Conservation (phyloP, 2,113 vertebrate genomes). For the Tyto alba region DNA sequence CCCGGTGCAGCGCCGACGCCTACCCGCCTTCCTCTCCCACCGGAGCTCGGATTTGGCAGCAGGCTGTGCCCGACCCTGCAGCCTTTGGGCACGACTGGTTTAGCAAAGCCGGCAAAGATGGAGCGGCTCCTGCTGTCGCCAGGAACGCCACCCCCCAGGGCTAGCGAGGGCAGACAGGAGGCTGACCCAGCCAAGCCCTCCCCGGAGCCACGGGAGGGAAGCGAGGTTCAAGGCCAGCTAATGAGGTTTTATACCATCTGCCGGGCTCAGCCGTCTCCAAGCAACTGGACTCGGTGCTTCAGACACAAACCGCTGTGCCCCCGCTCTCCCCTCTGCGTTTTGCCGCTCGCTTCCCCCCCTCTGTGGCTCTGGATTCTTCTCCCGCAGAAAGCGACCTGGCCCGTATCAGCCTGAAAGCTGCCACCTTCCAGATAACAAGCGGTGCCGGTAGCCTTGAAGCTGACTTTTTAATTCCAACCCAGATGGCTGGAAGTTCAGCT, state of each 20-base stretch:
- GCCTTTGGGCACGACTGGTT: neutral
- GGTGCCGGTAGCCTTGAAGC: neutral
- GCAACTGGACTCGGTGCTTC: neutral
- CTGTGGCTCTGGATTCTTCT: neutral
- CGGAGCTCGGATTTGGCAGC: neutral
- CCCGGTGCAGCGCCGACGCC: rapidly evolving
- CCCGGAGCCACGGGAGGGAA: neutral
- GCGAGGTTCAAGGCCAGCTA: neutral
- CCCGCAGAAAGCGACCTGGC: neutral
- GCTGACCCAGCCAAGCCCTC: neutral
- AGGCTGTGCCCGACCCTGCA: neutral
- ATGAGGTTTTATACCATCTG: neutral
- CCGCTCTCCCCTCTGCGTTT: rapidly evolving
- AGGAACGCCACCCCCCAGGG: neutral
- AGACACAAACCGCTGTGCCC: neutral
- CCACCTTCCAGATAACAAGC: neutral
- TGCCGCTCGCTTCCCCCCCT: neutral
- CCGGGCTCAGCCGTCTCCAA: neutral
- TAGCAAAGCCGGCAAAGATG: neutral
- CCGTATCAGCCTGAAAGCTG: neutral
- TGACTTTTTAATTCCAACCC: neutral
- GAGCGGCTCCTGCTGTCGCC: neutral
- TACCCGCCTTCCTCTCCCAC: neutral
- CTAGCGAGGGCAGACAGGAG: neutral
- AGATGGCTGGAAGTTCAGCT: neutral